These are phyloP conservation scores for Apis laboriosa DNA, from an alignment of 1,140 invertebrate species.

Conservation along the genomic window DNA sequence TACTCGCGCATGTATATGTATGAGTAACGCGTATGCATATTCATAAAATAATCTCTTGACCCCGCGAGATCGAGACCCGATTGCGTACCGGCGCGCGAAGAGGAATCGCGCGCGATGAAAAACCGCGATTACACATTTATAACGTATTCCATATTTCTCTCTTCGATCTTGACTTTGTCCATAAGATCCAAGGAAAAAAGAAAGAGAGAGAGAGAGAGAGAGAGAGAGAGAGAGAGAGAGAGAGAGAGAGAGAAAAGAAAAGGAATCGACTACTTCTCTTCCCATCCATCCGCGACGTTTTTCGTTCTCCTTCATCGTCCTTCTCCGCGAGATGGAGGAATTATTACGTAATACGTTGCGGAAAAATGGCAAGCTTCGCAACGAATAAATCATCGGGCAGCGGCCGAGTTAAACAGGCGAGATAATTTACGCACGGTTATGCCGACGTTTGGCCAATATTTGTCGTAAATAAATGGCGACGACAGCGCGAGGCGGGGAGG, in stretches of 20 bases:
- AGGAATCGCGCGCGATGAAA: conserved; percentile 27
- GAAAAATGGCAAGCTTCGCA: not conserved
- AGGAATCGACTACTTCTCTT: too few species aligned
- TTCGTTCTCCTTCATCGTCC: too few species aligned
- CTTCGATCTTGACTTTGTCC: too few species aligned
- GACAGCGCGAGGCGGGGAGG: not conserved
- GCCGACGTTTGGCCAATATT: not conserved
- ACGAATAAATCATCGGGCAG: not conserved
- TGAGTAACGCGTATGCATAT: conserved; percentile 63
- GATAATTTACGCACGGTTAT: not conserved
- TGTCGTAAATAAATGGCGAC: not conserved
- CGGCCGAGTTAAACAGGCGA: not conserved
- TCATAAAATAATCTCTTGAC: conserved; percentile 69
- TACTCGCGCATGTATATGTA: conserved; percentile 66
- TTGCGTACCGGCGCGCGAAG: conserved; percentile 47
- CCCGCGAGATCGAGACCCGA: conserved; percentile 64
- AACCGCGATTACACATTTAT: conserved; percentile 35
- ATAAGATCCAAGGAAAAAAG: not conserved
- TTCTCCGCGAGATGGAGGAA: too few species aligned
- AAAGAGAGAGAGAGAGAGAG: too few species aligned
- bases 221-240: too few species aligned
- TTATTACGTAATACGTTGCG: too few species aligned
- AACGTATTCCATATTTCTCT: not conserved
- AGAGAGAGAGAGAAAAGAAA: too few species aligned
- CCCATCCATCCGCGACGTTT: too few species aligned